phyloP scores from a whole-genome alignment of 2,888 invertebrate genomes.

The Pycnomerus fuliginosus region DNA sequence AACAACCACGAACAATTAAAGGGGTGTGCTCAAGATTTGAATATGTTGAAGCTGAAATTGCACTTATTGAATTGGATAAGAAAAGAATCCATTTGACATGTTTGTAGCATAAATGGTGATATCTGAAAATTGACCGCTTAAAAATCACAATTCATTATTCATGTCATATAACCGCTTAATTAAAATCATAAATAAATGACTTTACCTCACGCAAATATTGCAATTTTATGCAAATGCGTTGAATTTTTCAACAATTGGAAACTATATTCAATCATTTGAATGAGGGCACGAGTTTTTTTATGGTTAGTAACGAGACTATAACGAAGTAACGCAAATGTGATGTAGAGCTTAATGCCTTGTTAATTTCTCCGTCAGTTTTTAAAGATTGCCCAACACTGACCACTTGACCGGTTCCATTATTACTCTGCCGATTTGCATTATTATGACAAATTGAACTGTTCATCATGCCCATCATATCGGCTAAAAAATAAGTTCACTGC shows the following conservation, averaged over 20 bases:
- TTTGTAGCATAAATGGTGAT: too few species aligned
- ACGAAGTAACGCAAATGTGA: conserved; percentile 27
- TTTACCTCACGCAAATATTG: conserved; percentile 41
- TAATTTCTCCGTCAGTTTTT: too few species aligned
- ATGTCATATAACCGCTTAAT: conserved; percentile 36
- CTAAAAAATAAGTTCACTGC: too few species aligned
- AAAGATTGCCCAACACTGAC: too few species aligned
- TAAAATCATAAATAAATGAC: conserved; percentile 42
- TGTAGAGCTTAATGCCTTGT: too few species aligned
- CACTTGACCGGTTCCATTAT: too few species aligned
- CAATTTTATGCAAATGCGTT: conserved; percentile 37
- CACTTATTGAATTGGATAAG: conserved; percentile 5
- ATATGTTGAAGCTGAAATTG: conserved; percentile 6
- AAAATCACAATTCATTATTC: conserved; percentile 35
- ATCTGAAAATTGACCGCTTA: too few species aligned
- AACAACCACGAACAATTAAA: conserved; percentile 14
- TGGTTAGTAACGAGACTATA: conserved; percentile 25
- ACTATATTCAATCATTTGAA: conserved; percentile 35
- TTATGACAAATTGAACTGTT: too few species aligned
- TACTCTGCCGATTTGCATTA: too few species aligned
- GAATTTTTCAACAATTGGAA: conserved; percentile 25
- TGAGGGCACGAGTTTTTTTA: conserved; percentile 28
- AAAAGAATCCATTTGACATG: conserved; percentile 5
- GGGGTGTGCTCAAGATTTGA: conserved; percentile 13
- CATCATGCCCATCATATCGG: too few species aligned